Base-by-base conservation (phyloP, 2,888 invertebrate species). In the Cancer borealis region DNA sequence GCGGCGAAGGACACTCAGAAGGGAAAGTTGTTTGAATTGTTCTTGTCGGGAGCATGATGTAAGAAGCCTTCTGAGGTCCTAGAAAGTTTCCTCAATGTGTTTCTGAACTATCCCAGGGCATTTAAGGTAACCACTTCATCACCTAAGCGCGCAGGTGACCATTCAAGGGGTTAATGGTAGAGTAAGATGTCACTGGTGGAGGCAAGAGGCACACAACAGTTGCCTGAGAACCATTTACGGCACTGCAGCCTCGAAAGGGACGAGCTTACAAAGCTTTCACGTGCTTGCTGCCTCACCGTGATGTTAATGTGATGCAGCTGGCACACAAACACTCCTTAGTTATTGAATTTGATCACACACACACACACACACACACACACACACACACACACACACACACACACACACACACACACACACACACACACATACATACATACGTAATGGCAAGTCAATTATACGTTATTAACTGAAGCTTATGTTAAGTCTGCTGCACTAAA, bases 361-460 rank as follows among this genome's bases (percentile, higher is more conserved):
- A 10, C 73, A 26, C 73, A 26, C 73, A 66, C 66, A 66, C 66
- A 66, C 66, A 66, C 66, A 66, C 66, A 66, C 66, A 66, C 66
- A 66, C 66, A 66, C 66, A 66, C 66, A 66, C 66, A 73, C 73
- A 73, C 73, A 73, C 73, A 73, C 73, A 73, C 73, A 73, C 79
- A 26, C 79, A 26, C 79, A 26, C 79, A 26, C 79, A 26, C 79
- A 79, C 79, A 79, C 79, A 79, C 79, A 79, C 79, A 79, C 79
- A 79, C 79, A 79, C 73, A 73, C 73, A 73, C 73, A 73, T 26
- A 26, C 73, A 26, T 4, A 73, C 73, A 26, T 26, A 26, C 39
- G 39, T 39, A 30, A 30, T 12, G 39, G 12, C 84, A 0, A 84
- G 84, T 4, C 8, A 39, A 6, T 73, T 73, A 73, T 10, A 79